Percentiles rank a stretch among this genome's conserved stretches.
These are phyloP conservation scores for Garrulus glandarius DNA, from an alignment of 2,797 vertebrate species.

Conservation along the genomic window DNA sequence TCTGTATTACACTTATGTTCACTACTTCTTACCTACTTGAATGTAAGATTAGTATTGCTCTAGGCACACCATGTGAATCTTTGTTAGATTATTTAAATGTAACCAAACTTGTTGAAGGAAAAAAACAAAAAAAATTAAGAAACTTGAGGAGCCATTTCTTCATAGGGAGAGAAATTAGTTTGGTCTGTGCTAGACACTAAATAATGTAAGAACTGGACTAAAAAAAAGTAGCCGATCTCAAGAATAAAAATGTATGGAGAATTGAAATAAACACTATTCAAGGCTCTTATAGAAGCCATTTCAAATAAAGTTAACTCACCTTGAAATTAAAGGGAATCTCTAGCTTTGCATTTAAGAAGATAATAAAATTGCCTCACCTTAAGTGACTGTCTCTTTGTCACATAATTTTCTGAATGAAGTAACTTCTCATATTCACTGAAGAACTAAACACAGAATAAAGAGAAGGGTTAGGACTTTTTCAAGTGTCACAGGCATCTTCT, in stretches of 20 bases:
- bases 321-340: neutral
- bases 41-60: neutral
- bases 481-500: neutral
- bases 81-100: neutral
- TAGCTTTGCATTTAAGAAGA: neutral
- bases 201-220: neutral
- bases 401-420: slow-evolving; percentile 98
- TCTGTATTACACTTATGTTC: neutral
- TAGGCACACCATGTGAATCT: neutral
- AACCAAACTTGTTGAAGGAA: neutral
- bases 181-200: neutral
- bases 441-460: slow-evolving; percentile 79
- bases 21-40: neutral
- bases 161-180: neutral
- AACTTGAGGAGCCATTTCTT: neutral
- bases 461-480: neutral
- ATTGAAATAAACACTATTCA: neutral
- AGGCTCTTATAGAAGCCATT: neutral
- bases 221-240: neutral
- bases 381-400: slow-evolving; percentile 95
- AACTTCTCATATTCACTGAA: slow-evolving; percentile 98
- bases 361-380: slow-evolving; percentile 79
- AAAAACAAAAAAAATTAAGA: neutral
- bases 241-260: neutral
- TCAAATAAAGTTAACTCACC: neutral